Evolutionary conservation across 2,888 invertebrate genomes (phyloP).

Genomic region (Andrena camellia): DNA sequence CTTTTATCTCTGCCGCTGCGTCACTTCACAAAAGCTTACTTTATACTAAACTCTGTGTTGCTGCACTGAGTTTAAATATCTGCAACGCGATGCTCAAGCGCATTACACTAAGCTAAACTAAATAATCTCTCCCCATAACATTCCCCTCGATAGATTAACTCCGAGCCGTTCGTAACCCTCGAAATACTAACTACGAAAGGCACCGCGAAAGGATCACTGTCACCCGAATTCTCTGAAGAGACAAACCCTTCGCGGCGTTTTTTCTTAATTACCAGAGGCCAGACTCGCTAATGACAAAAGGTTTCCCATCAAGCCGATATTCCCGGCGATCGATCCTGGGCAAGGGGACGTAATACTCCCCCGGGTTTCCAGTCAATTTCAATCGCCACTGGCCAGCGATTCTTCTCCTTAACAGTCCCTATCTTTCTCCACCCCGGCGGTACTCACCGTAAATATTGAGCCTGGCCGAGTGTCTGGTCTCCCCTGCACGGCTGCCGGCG

Average conservation of each 20-base stretch:
- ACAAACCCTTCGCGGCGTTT: conserved; percentile 16
- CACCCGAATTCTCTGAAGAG: conserved; percentile 21
- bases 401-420: conserved; percentile 51
- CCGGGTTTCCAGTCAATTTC: conserved; percentile 56
- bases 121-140: no score
- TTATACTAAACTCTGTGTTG: background rate
- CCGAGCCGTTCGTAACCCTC: no score
- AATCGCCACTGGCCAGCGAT: conserved; percentile 52
- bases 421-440: conserved; percentile 1
- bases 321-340: conserved; percentile 37
- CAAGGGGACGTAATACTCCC: conserved; percentile 54
- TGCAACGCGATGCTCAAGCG: no score
- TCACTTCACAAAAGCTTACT: conserved; percentile 9
- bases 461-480: conserved; percentile 85
- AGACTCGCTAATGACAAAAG: conserved; percentile 47
- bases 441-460: conserved; percentile 87
- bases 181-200: no score
- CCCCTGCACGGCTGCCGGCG: conserved; percentile 86
- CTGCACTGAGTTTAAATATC: background rate
- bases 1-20: conserved; percentile 16
- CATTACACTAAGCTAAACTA: no score
- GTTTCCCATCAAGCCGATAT: conserved; percentile 40
- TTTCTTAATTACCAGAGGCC: conserved; percentile 55
- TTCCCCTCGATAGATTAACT: no score
- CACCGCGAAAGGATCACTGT: background rate